Base-by-base conservation (phyloP, 2,888 invertebrate genomes). In the Drosophila merina region DNA sequence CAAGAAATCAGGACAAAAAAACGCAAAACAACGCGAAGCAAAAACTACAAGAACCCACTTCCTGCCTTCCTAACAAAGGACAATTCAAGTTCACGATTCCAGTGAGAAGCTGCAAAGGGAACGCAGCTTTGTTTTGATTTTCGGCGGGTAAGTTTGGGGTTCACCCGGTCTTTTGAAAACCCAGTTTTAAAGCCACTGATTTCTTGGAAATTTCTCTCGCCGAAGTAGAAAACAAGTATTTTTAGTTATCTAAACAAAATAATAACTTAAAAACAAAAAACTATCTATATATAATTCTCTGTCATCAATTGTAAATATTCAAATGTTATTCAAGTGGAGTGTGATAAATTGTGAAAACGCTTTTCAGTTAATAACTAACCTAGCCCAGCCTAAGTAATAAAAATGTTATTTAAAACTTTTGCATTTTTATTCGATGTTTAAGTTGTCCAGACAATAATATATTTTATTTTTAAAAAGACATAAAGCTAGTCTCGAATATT, bases 21-120 rank as follows among this genome's bases (percentile, higher is more conserved):
- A n/a, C n/a, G n/a, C n/a, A n/a, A 51, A 62, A 54, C 25, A 9
- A 47, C 36, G 57, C 50, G 26, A 47, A 25, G 10, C 42, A 36
- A 38, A 45, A 45, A 12, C 56, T 28, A 48, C 5, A 30, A 52
- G 31, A 45, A 20, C 42, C 9, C 40, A 10, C 31, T 55, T 54
- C 31, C 55, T 38, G 48, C 48, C 20, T 20, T 20, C 20, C 33
- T 36, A 20, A 45, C 50, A 64, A 81, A 81, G 86, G 84, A 81
- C 81, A 66, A 73, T 49, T 83, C 84, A 81, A 81, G 81, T 81
- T 81, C 84, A 83, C 67, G 72, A 50, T 67, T 49, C 40, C 42
- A 26, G 58, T 56, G 51, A 76, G 75, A 80, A 72, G 80, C 84
- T 83, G 86, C 51, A 12, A 6, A 45, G 14, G 44, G 30, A 36